phyloP scores from a whole-genome alignment of 2,888 invertebrate genomes.

The Bursaphelenchus okinawaensis region DNA sequence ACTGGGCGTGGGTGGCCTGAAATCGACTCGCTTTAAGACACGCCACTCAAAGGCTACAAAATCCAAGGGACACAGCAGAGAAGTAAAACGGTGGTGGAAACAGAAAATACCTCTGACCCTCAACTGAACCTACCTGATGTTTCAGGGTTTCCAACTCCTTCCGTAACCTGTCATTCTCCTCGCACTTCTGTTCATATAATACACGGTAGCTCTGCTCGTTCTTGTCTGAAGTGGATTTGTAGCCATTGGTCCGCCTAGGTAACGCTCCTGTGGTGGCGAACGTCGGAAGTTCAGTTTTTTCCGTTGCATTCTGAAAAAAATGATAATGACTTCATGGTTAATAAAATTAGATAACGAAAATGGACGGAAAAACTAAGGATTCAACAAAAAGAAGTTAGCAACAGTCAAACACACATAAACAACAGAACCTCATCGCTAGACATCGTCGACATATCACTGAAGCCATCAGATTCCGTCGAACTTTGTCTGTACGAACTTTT shows the following conservation, averaged over 20 bases:
- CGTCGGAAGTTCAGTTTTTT: neutral
- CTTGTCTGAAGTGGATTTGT: neutral
- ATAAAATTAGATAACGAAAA: no score
- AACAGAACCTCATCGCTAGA: neutral
- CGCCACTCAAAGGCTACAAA: neutral
- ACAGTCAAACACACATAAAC: no score
- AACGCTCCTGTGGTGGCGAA: neutral
- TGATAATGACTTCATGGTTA: no score
- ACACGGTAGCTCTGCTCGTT: slow-evolving; percentile 34
- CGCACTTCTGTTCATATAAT: slow-evolving; percentile 47
- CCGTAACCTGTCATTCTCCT: slow-evolving; percentile 44
- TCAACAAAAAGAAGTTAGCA: neutral
- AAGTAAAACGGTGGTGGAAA: neutral
- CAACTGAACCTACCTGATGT: neutral
- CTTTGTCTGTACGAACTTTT: neutral
- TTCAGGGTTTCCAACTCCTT: slow-evolving; percentile 20
- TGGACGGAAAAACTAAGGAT: neutral
- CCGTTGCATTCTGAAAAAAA: neutral
- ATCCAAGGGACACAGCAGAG: neutral
- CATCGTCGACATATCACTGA: neutral
- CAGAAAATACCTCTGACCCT: no score
- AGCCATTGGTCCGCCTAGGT: neutral
- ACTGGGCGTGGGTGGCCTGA: neutral
- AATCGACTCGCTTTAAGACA: slow-evolving; percentile 6
- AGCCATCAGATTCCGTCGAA: neutral